Base-by-base conservation (phyloP, 2,113 vertebrate species). In the Festucalex cinctus region DNA sequence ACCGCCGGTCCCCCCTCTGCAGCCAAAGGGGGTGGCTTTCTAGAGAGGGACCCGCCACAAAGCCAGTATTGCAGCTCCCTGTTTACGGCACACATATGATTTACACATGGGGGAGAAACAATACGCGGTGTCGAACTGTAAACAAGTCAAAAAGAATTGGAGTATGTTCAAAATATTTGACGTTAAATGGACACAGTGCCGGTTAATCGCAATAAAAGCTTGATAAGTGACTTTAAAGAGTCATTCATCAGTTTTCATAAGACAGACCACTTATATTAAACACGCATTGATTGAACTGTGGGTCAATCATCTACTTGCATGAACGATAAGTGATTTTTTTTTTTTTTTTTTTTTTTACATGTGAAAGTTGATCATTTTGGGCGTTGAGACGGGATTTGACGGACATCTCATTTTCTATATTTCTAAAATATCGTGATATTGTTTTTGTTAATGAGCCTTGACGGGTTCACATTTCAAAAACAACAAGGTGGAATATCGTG, bases 191-290 rank as follows among this genome's bases (percentile, higher is more conserved):
- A 32, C 28, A 32, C 28, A 4, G 28, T 32, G 28, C 4, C 2
- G 75, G 85, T 79, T 75, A 86, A 79, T 71, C 79, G 81, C 73
- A 22, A n/a, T n/a, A n/a, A n/a, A 70, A 75, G n/a, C 64, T 76
- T 75, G 68, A 65, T 65, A 59, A 88, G 84, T 87, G 84, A 89
- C 88, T 88, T 85, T 85, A 86, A 73, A 89, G 87, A 85, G 87
- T 85, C 87, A 89, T 86, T 89, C 83, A 87, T 89, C 86, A 87
- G 80, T 75, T 76, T 86, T 82, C 79, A 88, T 75, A 82, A 88
- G 88, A 88, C 84, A 88, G 85, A 83, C 83, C 88, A 88, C 85
- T 88, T 86, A 70, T 88, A 78, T 81, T 85, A 83, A 86, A 88
- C 77, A 81, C 64, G 68, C 79, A 87, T 85, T 89, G 85, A 88